Evolutionary conservation across 2,113 vertebrate species (phyloP), one percentile per base, ranked within the genome.

Genomic region (Sebastes fasciatus): DNA sequence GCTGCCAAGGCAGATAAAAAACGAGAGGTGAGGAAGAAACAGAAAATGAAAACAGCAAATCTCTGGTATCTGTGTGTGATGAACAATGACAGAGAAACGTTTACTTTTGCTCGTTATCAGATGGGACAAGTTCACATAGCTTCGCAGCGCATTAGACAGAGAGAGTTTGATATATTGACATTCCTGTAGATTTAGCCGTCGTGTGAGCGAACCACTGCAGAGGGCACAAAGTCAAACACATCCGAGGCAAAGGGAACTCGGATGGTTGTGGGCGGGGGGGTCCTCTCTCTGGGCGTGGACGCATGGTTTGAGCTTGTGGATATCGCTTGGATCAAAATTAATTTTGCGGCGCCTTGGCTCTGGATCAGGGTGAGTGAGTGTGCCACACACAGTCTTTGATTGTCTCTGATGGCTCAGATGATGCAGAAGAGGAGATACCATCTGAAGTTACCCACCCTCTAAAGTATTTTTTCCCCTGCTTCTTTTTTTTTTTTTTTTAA

Each of bases 371-470:
- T 40, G 73, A 79, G 67, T 8, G 87, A 77, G 67, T 67, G 76
- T 85, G 80, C 90, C 90, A 94, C 93, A 93, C 92, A 93, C 91
- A 88, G 86, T 57, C 80, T 86, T 54, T 83, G 87, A 89, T 91
- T 88, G 87, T 87, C 80, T 90, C 26, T 61, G 80, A 89, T 88
- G 86, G 83, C 89, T 86, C 70, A 54, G 85, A 94, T 87, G 91
- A 93, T 92, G 87, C 86, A 89, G 62, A 69, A n/a, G 74, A 42
- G 45, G 40, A 80, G 93, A 96, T 95, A 91, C 16, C 49, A 94
- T 94, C 90, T 91, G 83, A 89, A 87, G 84, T 77, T 78, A 90
- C 89, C 83, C 81, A 83, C 86, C 88, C 89, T 91, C 72, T 80
- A 74, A 92, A 91, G 79, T 82, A 63, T 83, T 79, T 85, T 55